phyloP scores from a whole-genome alignment of 2,797 vertebrate species.

The Galagoides demidoff region DNA sequence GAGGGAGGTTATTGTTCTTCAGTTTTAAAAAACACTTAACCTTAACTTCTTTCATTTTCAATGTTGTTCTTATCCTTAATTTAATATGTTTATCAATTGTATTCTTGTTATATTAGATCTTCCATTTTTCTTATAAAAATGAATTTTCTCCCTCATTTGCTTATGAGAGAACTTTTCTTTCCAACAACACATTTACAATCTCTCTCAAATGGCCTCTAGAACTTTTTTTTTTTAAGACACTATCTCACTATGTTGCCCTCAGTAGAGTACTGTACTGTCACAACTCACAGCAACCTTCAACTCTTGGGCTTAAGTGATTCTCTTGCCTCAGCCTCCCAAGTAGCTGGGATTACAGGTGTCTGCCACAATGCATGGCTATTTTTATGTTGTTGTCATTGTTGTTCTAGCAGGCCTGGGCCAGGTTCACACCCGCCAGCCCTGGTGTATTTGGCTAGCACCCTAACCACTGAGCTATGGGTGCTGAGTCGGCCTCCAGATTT shows the following conservation, averaged over 20 bases:
- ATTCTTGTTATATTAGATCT: not conserved
- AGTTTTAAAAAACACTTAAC: not conserved
- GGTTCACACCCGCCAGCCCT: too few relatives aligned
- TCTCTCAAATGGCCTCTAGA: not conserved
- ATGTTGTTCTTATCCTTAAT: slow-evolving; percentile 11
- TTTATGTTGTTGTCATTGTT: too few relatives aligned
- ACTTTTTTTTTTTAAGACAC: not conserved
- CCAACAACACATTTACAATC: not conserved
- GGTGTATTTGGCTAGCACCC: too few relatives aligned
- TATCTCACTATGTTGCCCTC: too few relatives aligned
- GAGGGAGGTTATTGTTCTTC: not conserved
- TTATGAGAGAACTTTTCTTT: slow-evolving; percentile 9
- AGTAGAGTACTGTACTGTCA: too few relatives aligned
- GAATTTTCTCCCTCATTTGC: not conserved
- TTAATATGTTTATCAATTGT: slow-evolving; percentile 2
- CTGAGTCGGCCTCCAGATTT: not conserved
- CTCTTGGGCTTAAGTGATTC: too few relatives aligned
- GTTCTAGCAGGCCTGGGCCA: too few relatives aligned
- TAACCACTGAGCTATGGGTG: too few relatives aligned
- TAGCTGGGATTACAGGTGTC: too few relatives aligned
- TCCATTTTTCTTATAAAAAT: slow-evolving; percentile 13
- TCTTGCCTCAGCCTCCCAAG: too few relatives aligned
- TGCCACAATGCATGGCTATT: too few relatives aligned
- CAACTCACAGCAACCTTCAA: too few relatives aligned
- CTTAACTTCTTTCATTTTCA: slow-evolving; percentile 36